Base-by-base conservation (phyloP, 2,797 vertebrate genomes). In the Tinamus major region DNA sequence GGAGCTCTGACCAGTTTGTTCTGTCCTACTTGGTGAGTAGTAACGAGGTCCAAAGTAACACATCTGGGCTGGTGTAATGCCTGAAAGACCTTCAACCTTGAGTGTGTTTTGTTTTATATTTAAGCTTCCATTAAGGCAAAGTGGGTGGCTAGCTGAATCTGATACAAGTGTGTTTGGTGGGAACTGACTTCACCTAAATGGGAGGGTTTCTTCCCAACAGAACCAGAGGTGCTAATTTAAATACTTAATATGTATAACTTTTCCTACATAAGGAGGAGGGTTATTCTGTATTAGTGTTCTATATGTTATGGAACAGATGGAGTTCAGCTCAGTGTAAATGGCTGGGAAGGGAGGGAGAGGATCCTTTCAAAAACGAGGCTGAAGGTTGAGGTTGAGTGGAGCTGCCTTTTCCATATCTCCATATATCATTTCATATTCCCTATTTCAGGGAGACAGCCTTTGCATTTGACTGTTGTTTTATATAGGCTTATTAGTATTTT, bases 401-500 rank as follows among this genome's bases (percentile, higher is more conserved):
- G 65, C 42, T 86, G 80, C 18, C 0, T 53, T 90, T 75, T 46
- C 56, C 27, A 42, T 74, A 4, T 90, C 72, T 46, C 56, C 27
- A 42, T 74, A 4, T 63, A 79, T 86, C 69, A 53, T 78, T 87
- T 82, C 48, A 41, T 88, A 92, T 70, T 90, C 90, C 94, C 87
- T 68, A n/a, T 84, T 59, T 58, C 61, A n/a, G 64, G 55, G 83
- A 94, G 91, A 91, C 39, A 56, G 69, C 11, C 24, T 24, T 87
- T 94, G 92, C 27, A 58, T 67, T 48, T 87, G 83, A 61, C 85
- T 91, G 62, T 59, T 72, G 31, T 91, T 94, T 95, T 91, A 58
- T 48, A 19, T 21, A 55, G 79, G 69, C 46, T 94, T 84, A 61
- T 81, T 90, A 44, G 70, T 69, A 37, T 6, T 76, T 91, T 69